These are phyloP conservation scores for Ptilorrhoa leucosticta DNA, from an alignment of 2,113 vertebrate genomes.

Conservation along the genomic window DNA sequence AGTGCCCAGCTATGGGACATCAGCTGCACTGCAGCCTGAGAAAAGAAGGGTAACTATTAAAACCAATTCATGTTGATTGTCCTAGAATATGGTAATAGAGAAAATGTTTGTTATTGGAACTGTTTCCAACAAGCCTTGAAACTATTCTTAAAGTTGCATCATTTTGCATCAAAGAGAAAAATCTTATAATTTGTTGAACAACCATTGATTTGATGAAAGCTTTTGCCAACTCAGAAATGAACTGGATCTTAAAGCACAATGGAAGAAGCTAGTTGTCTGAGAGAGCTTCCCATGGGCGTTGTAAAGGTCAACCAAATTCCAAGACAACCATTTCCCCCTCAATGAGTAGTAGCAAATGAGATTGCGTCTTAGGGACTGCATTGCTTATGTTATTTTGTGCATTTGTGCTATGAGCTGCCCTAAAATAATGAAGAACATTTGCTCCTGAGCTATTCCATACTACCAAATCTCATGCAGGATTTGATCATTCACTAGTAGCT, in stretches of 20 bases:
- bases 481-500: not conserved
- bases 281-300: not conserved
- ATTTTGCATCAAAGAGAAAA: not conserved
- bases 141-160: not conserved
- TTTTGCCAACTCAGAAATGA: not conserved
- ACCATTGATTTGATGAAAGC: not conserved
- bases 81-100: not conserved
- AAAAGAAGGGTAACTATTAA: not conserved
- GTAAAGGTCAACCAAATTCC: not conserved
- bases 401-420: not conserved
- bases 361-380: not conserved
- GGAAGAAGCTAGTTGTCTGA: not conserved
- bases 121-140: not conserved
- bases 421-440: not conserved
- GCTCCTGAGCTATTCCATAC: not conserved
- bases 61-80: not conserved
- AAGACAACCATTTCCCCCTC: not conserved
- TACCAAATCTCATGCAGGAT: not conserved
- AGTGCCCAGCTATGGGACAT: not conserved
- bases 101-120: not conserved
- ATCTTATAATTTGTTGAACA: not conserved
- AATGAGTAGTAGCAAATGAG: not conserved
- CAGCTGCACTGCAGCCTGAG: not conserved
- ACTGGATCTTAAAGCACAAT: not conserved
- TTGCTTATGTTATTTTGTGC: not conserved